A percentile compares a stretch with the other conserved stretches of the same genome.
Evolutionary conservation across 2,113 vertebrate genomes (phyloP).

Genomic region (Psophia crepitans): DNA sequence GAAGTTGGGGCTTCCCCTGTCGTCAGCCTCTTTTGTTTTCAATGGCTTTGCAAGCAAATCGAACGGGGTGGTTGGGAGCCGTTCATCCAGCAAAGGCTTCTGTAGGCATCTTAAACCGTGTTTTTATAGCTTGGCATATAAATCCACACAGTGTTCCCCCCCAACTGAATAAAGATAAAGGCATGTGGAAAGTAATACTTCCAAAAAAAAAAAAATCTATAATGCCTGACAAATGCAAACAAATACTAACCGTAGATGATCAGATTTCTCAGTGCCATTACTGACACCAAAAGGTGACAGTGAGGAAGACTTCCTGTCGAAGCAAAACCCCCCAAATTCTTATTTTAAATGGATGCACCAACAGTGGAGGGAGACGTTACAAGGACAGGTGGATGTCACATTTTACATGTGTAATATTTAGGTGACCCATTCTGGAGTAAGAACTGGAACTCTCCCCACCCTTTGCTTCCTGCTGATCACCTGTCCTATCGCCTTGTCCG

Average conservation of each 20-base stretch:
- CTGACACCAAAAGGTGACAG: slow-evolving; percentile 3
- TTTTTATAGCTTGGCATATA: not conserved
- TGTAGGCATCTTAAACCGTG: not conserved
- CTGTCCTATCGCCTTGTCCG: not conserved
- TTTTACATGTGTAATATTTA: not conserved
- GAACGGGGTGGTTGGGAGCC: not conserved
- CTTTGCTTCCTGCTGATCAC: not conserved
- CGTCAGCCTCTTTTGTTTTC: slow-evolving; percentile 10
- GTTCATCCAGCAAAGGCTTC: not conserved
- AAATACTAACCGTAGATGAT: not conserved
- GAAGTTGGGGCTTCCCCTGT: slow-evolving; percentile 14
- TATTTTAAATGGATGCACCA: not conserved
- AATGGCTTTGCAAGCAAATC: not conserved
- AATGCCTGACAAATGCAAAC: slow-evolving; percentile 16
- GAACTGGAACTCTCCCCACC: not conserved
- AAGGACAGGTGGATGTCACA: not conserved
- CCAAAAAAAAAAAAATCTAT: not conserved
- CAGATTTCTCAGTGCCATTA: not conserved
- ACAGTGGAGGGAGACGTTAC: not conserved
- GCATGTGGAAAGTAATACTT: not conserved
- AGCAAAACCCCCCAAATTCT: not conserved
- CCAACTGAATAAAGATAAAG: not conserved
- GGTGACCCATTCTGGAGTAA: not conserved
- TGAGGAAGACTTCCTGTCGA: not conserved
- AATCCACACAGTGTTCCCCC: not conserved